Percentiles rank a stretch among this genome's conserved stretches.
Conservation (phyloP, 2,113 vertebrate species). For the Perca fluviatilis region DNA sequence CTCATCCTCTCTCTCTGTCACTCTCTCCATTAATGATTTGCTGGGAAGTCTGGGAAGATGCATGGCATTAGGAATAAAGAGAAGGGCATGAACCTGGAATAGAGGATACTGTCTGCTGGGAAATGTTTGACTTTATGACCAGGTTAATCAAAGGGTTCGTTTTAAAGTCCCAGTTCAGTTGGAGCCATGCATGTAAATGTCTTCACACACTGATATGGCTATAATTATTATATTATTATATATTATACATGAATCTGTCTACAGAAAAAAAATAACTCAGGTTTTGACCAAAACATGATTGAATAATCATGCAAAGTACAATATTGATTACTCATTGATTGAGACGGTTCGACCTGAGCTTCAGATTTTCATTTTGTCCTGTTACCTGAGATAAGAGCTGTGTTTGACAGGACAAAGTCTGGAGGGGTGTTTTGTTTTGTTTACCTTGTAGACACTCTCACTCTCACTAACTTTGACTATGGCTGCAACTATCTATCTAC, state of each 20-base stretch:
- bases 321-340: constrained; percentile 51
- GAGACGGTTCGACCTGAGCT: constrained; percentile 26
- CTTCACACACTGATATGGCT: background rate
- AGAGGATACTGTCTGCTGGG: constrained; percentile 29
- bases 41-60: constrained; percentile 17
- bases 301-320: constrained; percentile 6
- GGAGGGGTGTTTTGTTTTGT: constrained; percentile 13
- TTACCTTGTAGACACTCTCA: constrained; percentile 2
- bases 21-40: constrained; percentile 39
- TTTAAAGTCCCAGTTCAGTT: constrained; percentile 5
- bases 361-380: constrained; percentile 28
- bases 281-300: background rate
- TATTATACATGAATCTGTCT: background rate
- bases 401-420: constrained; percentile 77
- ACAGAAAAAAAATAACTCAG: background rate
- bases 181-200: constrained; percentile 9
- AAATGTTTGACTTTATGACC: constrained; percentile 25
- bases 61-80: constrained; percentile 39
- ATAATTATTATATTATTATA: too few relatives aligned
- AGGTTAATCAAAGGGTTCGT: constrained; percentile 30
- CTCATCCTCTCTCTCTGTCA: constrained; percentile 33
- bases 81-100: constrained; percentile 14
- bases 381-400: constrained; percentile 73
- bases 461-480: background rate
- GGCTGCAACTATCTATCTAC: background rate